A percentile compares a stretch with the other conserved stretches of the same genome.
Evolutionary conservation across 2,888 invertebrate species (phyloP).

Genomic region (Leptopilina syphax): DNA sequence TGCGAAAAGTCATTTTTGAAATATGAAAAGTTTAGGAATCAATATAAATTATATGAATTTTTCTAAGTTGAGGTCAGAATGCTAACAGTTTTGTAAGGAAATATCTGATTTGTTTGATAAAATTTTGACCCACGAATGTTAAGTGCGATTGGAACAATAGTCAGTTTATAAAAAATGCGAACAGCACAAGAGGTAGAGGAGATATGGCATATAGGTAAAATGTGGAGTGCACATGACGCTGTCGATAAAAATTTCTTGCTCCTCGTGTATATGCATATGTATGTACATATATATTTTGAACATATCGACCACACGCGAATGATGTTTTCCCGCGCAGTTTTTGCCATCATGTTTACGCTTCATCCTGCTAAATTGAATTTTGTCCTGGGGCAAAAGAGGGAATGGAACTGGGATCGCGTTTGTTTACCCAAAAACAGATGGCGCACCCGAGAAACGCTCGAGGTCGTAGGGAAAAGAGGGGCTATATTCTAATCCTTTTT

Average conservation of each 20-base stretch:
- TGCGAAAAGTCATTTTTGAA: too few relatives aligned
- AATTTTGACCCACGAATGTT: background rate
- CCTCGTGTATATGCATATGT: background rate
- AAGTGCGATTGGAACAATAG: background rate
- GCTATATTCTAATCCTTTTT: constrained; percentile 71
- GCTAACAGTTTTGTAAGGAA: too few relatives aligned
- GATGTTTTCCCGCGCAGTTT: constrained; percentile 63
- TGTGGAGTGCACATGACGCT: constrained; percentile 23
- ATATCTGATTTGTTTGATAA: background rate
- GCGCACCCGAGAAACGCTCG: constrained; percentile 69
- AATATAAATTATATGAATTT: too few relatives aligned
- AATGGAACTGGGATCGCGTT: constrained; percentile 67
- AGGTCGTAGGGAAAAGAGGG: constrained; percentile 63
- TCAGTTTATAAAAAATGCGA: background rate
- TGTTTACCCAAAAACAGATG: constrained; percentile 74
- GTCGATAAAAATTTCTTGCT: constrained; percentile 53
- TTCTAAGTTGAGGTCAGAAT: too few relatives aligned
- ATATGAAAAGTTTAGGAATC: too few relatives aligned
- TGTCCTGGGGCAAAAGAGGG: constrained; percentile 69
- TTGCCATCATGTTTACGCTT: constrained; percentile 69
- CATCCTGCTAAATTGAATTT: constrained; percentile 73
- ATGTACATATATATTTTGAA: background rate
- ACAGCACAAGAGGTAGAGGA: background rate
- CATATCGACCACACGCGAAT: constrained; percentile 52
- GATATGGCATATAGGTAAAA: background rate